phyloP scores from a whole-genome alignment of 2,888 invertebrate genomes.

The Volucella bombylans region DNA sequence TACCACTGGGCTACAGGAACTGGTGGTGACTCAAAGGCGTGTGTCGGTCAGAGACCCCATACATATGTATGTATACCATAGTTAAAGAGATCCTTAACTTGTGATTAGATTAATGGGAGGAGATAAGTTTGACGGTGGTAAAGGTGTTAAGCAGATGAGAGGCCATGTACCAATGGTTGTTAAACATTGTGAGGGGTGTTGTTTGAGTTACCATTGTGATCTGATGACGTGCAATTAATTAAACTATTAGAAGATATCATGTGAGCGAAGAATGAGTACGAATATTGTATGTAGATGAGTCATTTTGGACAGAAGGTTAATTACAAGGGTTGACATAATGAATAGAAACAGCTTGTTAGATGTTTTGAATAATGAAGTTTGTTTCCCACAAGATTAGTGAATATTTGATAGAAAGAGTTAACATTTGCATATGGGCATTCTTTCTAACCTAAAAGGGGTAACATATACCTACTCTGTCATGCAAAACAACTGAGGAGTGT shows the following conservation, averaged over 20 bases:
- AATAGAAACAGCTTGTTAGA: neutral
- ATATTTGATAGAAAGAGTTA: too few species aligned
- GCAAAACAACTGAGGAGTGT: too few species aligned
- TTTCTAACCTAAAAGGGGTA: too few species aligned
- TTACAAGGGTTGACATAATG: slow-evolving; percentile 15
- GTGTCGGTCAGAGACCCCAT: slow-evolving; percentile 16
- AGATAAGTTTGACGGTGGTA: slow-evolving; percentile 48
- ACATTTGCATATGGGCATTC: too few species aligned
- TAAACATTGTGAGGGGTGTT: slow-evolving; percentile 49
- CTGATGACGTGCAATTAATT: slow-evolving; percentile 78
- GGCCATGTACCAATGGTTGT: slow-evolving; percentile 59
- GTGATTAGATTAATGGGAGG: slow-evolving; percentile 66
- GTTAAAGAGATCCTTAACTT: slow-evolving; percentile 56
- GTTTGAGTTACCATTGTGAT: slow-evolving; percentile 64
- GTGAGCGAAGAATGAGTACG: slow-evolving; percentile 59
- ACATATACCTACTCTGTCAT: too few species aligned
- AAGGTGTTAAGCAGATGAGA: slow-evolving; percentile 68
- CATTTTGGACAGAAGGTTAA: slow-evolving; percentile 44
- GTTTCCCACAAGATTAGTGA: too few species aligned
- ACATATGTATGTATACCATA: neutral
- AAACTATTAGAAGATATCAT: slow-evolving; percentile 76
- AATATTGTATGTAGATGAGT: slow-evolving; percentile 52
- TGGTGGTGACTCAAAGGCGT: slow-evolving; percentile 69
- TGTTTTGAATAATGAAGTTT: neutral
- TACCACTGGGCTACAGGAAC: slow-evolving; percentile 8